phyloP scores from a whole-genome alignment of 2,113 vertebrate genomes.

The rat (Rattus norvegicus) region DNA sequence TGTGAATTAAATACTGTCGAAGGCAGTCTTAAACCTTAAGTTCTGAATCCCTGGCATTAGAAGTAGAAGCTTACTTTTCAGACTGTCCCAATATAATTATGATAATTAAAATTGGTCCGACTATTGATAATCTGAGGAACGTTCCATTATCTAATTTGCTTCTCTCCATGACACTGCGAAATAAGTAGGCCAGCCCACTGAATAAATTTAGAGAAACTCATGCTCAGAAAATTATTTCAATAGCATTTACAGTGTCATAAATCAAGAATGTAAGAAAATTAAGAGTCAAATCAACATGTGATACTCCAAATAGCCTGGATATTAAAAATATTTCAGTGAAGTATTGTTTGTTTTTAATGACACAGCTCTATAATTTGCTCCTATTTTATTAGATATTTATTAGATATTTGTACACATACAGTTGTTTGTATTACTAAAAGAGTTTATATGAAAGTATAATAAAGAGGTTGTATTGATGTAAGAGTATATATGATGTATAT shows the following conservation, averaged over 20 bases:
- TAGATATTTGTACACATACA: not conserved
- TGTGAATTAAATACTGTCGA: slow-evolving; percentile 36
- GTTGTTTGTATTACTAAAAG: not conserved
- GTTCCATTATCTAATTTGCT: slow-evolving; percentile 40
- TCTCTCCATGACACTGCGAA: not conserved
- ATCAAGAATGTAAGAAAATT: not conserved
- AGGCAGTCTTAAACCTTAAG: slow-evolving; percentile 8
- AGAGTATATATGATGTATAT: not conserved
- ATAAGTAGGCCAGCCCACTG: not conserved
- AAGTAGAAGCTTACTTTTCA: slow-evolving; percentile 6
- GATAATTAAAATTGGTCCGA: slow-evolving; percentile 42
- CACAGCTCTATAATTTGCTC: not conserved
- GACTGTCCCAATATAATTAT: slow-evolving; percentile 34
- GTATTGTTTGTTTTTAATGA: not conserved
- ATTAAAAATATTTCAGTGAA: not conserved
- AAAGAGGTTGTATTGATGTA: no score
- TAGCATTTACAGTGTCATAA: not conserved
- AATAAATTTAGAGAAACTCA: slow-evolving; percentile 33
- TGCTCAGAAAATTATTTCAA: not conserved
- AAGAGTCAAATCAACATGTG: not conserved
- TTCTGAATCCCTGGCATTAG: slow-evolving; percentile 34
- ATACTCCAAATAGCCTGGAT: not conserved
- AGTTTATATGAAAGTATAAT: not conserved
- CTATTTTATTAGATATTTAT: not conserved
- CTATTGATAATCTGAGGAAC: slow-evolving; percentile 28